Evolutionary conservation across 2,888 invertebrate species (phyloP).

Genomic region (Octodonta nipae): DNA sequence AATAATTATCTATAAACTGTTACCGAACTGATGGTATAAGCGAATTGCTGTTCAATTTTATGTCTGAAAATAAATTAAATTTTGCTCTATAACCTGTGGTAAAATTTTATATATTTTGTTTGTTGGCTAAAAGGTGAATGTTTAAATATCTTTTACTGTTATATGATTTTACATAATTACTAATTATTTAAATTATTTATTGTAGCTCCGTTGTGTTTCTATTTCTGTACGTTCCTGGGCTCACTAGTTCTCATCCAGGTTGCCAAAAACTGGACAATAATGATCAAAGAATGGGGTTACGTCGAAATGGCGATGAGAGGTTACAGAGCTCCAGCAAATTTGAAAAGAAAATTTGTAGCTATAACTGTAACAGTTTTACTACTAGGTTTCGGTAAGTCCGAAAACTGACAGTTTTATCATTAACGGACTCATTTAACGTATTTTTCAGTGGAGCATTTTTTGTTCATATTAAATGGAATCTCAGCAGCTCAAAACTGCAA

Average conservation of each 20-base stretch:
- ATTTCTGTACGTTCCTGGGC: conserved; percentile 22
- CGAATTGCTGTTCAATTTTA: no score
- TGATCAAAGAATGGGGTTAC: conserved; percentile 27
- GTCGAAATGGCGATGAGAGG: conserved; percentile 27
- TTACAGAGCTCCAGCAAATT: conserved; percentile 20
- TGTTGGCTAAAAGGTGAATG: no score
- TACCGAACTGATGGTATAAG: no score
- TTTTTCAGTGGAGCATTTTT: conserved; percentile 26
- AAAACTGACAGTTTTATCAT: neutral
- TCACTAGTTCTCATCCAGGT: conserved; percentile 22
- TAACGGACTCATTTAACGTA: neutral
- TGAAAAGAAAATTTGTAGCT: conserved; percentile 23
- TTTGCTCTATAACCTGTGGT: no score
- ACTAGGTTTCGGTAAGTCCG: conserved; percentile 28
- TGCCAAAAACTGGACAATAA: conserved; percentile 20
- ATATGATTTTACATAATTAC: no score
- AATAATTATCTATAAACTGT: no score
- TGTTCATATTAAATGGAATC: conserved; percentile 25
- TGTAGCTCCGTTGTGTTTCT: conserved; percentile 26
- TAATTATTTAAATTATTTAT: no score
- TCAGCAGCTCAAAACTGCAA: conserved; percentile 18
- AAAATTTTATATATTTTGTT: no score
- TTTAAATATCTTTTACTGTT: no score
- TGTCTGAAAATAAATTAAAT: no score
- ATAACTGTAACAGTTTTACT: conserved; percentile 24